Evolutionary conservation across 1,140 invertebrate genomes (phyloP).

Genomic region (Stegodyphus mimosarum): DNA sequence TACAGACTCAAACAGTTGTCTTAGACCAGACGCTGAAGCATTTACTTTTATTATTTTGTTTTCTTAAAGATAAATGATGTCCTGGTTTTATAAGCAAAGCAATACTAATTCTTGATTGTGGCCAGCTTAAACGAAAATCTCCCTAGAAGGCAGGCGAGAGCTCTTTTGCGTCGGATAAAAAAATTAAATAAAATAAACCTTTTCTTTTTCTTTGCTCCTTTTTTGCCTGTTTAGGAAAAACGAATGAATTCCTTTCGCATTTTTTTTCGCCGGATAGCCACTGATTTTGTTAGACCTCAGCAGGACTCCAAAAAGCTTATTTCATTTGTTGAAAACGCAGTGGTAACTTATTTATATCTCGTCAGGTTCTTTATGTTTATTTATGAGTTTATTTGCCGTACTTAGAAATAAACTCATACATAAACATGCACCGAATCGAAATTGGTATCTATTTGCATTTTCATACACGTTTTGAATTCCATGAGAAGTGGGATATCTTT

Average conservation of each 20-base stretch:
- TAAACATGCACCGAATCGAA: background rate
- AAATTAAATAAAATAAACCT: background rate
- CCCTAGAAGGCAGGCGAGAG: background rate
- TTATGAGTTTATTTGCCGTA: background rate
- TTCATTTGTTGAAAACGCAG: slow-evolving; percentile 9
- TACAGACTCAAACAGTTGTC: slow-evolving; percentile 35
- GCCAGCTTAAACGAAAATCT: slow-evolving; percentile 43
- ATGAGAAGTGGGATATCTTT: no score
- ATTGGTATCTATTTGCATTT: background rate
- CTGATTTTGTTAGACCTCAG: slow-evolving; percentile 32
- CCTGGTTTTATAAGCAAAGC: slow-evolving; percentile 49
- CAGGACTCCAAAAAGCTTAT: slow-evolving; percentile 11
- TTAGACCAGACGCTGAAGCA: background rate
- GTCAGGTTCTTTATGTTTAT: slow-evolving; percentile 32
- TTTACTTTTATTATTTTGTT: background rate
- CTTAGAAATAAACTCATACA: background rate
- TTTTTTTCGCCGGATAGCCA: background rate
- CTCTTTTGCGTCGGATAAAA: background rate
- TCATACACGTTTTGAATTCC: background rate
- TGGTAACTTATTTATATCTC: slow-evolving; percentile 26
- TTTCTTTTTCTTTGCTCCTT: background rate
- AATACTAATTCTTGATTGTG: slow-evolving; percentile 35
- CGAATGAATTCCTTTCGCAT: background rate
- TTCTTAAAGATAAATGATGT: slow-evolving; percentile 34
- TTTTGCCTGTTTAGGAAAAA: background rate